These are phyloP conservation scores for Nemotelus nigrinus DNA, from an alignment of 2,888 invertebrate species.

Conservation along the genomic window DNA sequence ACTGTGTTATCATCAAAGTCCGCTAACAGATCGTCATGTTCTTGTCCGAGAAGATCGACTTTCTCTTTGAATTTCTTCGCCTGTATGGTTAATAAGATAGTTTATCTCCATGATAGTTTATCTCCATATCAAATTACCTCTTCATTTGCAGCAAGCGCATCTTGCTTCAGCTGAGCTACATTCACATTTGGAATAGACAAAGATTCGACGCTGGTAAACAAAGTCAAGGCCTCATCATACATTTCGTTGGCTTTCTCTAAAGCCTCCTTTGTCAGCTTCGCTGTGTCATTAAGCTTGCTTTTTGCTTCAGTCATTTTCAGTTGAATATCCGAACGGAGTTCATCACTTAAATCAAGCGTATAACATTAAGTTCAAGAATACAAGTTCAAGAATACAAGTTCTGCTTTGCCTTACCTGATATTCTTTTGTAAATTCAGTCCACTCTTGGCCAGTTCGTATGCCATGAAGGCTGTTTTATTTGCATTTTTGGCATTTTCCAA, in stretches of 20 bases:
- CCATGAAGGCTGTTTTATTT: constrained; percentile 82
- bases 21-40: constrained; percentile 68
- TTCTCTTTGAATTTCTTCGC: constrained; percentile 58
- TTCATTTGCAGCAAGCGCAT: constrained; percentile 73
- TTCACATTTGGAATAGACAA: constrained; percentile 82
- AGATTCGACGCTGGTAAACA: constrained; percentile 82
- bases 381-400: neutral
- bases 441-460: constrained; percentile 82
- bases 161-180: constrained; percentile 73
- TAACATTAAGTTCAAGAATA: constrained; percentile 38
- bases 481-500: constrained; percentile 81
- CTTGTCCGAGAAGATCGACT: constrained; percentile 57
- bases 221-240: constrained; percentile 82
- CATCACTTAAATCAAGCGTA: constrained; percentile 67
- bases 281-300: constrained; percentile 75
- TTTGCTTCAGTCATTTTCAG: constrained; percentile 75
- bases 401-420: constrained; percentile 68
- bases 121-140: constrained; percentile 68
- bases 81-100: constrained; percentile 41
- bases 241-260: constrained; percentile 78
- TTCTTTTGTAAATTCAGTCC: constrained; percentile 79
- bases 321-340: constrained; percentile 71
- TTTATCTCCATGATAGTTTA: neutral
- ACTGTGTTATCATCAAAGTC: constrained; percentile 74
- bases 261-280: constrained; percentile 78